A percentile compares a stretch with the other conserved stretches of the same genome.
Conservation (phyloP, 2,888 invertebrate genomes). For the Urechis unicinctus region DNA sequence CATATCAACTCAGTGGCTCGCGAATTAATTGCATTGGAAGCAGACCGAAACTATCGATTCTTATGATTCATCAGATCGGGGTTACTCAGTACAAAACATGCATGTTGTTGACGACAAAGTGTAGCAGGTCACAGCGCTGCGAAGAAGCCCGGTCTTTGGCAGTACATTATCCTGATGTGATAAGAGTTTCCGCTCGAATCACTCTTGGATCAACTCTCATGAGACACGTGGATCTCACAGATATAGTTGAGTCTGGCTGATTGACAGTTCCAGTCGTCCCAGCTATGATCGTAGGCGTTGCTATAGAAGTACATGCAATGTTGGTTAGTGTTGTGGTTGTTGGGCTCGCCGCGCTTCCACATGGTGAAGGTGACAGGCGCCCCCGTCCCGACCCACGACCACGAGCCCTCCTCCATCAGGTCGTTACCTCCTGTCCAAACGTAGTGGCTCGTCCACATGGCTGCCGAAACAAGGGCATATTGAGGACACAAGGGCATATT, state of each 20-base stretch:
- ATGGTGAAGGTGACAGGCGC: constrained; percentile 3
- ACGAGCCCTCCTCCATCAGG: constrained; percentile 4
- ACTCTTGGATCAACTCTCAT: too few species aligned
- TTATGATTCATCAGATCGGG: too few species aligned
- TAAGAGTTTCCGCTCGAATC: too few species aligned
- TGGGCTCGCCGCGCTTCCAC: constrained; percentile 7
- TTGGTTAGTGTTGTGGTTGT: neutral
- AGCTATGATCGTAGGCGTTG: constrained; percentile 1
- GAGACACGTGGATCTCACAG: constrained; percentile 11
- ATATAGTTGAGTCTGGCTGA: constrained; percentile 14
- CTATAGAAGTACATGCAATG: neutral
- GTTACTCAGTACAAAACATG: too few species aligned
- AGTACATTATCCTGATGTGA: too few species aligned
- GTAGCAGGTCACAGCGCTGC: too few species aligned
- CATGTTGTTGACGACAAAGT: too few species aligned
- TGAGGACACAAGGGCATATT: neutral
- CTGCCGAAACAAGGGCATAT: constrained; percentile 1
- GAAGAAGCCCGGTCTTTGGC: too few species aligned
- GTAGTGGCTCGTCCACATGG: constrained; percentile 10
- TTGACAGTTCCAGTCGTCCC: constrained; percentile 16
- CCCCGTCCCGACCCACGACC: constrained; percentile 9
- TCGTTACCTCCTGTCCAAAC: constrained; percentile 11
- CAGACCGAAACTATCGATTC: too few species aligned
- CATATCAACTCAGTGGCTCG: too few species aligned
- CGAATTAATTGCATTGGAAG: too few species aligned